Evolutionary conservation across 1,140 invertebrate species (phyloP).

Genomic region (Rhopalosiphum padi): DNA sequence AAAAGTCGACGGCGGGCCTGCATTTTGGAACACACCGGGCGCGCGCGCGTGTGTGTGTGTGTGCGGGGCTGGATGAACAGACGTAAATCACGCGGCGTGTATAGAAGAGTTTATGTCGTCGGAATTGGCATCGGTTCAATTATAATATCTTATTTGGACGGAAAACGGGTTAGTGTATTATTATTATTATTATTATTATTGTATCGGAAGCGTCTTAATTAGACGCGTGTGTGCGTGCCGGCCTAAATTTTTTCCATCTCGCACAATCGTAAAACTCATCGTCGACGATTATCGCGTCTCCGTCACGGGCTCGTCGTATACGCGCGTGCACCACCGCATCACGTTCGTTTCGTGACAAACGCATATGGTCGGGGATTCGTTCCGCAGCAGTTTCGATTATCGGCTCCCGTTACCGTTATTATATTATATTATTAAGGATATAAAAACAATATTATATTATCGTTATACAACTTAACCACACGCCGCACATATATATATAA

Average conservation of each 20-base stretch:
- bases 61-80: not conserved
- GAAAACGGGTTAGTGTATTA: constrained; percentile 28
- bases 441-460: not conserved
- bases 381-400: not conserved
- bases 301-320: not conserved
- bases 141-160: constrained; percentile 40
- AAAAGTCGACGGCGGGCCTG: constrained; percentile 19
- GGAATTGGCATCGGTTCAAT: constrained; percentile 47
- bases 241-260: constrained; percentile 15
- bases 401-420: not conserved
- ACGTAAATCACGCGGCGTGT: constrained; percentile 32
- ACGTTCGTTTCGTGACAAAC: not conserved
- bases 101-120: not conserved
- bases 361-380: not conserved
- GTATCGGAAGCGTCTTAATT: constrained; percentile 47
- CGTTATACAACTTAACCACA: not conserved
- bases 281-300: not conserved
- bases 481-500: not conserved
- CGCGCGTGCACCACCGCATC: not conserved
- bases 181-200: constrained; percentile 12
- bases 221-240: not conserved
- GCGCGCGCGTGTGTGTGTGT: not conserved
- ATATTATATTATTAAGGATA: not conserved
- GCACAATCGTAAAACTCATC: not conserved
- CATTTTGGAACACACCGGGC: not conserved